Percentiles rank a stretch among this genome's conserved stretches.
phyloP scores from a whole-genome alignment of 2,797 vertebrate species.

The Agapornis canus region DNA sequence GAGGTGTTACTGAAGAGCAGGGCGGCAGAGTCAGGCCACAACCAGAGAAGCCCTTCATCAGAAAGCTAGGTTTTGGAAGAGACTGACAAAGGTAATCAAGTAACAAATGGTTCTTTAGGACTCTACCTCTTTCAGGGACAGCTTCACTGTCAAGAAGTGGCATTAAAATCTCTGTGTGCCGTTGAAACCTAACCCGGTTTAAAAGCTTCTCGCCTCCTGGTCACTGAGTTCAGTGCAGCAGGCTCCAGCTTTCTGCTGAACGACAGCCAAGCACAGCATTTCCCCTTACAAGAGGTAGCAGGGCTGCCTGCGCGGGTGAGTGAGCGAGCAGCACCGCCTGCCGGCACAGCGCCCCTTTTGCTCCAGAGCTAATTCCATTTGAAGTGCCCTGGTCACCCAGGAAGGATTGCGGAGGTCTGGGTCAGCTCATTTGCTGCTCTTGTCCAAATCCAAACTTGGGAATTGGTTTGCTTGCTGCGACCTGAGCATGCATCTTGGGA shows the following conservation, averaged over 20 bases:
- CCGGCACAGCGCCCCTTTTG: background rate
- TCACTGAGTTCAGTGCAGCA: accelerated
- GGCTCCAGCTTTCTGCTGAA: background rate
- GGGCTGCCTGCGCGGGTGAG: background rate
- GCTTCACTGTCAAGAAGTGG: background rate
- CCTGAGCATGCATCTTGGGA: background rate
- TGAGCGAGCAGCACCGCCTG: constrained; percentile 46
- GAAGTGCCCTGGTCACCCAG: background rate
- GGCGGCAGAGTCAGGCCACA: background rate
- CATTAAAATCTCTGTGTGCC: background rate
- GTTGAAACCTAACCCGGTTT: background rate
- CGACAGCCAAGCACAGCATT: background rate
- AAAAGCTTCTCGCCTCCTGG: background rate
- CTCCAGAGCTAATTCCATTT: background rate
- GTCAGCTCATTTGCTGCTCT: background rate
- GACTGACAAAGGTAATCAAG: background rate
- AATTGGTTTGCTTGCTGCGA: background rate
- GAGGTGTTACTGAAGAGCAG: background rate
- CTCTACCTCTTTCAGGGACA: background rate
- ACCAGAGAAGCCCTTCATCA: background rate
- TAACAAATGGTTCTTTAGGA: background rate
- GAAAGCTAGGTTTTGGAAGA: background rate
- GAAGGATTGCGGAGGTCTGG: background rate
- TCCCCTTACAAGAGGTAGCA: background rate
- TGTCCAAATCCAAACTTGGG: background rate